Evolutionary conservation across 2,797 vertebrate species (phyloP).

Genomic region (Mormyrus proboscirostris): DNA sequence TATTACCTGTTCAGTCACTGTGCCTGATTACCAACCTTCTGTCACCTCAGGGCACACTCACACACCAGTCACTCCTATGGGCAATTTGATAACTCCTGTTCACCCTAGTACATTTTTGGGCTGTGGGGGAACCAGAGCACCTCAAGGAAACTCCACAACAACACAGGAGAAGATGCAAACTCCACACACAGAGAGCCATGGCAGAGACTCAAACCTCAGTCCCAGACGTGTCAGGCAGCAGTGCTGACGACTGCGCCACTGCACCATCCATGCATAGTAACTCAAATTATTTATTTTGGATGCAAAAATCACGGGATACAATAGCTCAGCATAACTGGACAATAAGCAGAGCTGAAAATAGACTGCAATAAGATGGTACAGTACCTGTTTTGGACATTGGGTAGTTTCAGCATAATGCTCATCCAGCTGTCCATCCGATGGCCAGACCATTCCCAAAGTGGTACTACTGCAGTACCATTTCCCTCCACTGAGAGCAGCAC

Average conservation of each 20-base stretch:
- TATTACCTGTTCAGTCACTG: background rate
- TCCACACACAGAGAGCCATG: background rate
- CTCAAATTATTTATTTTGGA: background rate
- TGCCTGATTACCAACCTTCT: background rate
- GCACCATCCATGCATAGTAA: background rate
- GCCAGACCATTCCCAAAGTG: constrained; percentile 65
- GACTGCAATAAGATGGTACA: background rate
- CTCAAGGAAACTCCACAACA: background rate
- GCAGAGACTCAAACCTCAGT: background rate
- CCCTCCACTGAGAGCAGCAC: constrained; percentile 69
- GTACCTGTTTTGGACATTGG: constrained; percentile 41
- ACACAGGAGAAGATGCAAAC: background rate
- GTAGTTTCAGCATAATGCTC: constrained; percentile 65
- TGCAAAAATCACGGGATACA: background rate
- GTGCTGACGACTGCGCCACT: background rate
- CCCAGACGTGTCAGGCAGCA: background rate
- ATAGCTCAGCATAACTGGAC: background rate
- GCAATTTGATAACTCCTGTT: background rate
- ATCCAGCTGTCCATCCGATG: constrained; percentile 71
- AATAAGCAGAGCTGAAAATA: background rate
- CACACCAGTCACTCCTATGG: background rate
- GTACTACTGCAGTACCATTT: constrained; percentile 35
- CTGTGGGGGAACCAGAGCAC: background rate
- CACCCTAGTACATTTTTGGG: background rate
- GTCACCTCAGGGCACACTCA: background rate